A percentile compares a stretch with the other conserved stretches of the same genome.
Evolutionary conservation across 2,797 vertebrate species (phyloP).

Genomic region (Myotis pilosus): DNA sequence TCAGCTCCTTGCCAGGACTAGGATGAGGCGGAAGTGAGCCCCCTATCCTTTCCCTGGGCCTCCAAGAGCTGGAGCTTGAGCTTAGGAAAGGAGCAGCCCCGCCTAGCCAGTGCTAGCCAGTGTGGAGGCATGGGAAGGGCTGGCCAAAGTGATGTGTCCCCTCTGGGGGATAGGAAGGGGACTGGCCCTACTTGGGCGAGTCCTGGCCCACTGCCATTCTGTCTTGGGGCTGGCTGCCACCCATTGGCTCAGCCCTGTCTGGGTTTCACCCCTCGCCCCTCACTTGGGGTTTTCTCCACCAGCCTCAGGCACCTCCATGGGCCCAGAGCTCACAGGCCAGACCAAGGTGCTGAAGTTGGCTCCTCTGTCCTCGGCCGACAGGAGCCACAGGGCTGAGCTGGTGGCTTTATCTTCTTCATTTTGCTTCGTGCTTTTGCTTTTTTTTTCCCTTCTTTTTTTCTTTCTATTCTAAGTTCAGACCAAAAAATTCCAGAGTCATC

Average conservation of each 20-base stretch:
- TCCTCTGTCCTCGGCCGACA: not conserved
- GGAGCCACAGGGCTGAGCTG: not conserved
- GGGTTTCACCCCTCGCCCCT: slow-evolving; percentile 62
- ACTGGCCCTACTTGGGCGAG: not conserved
- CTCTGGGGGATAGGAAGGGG: not conserved
- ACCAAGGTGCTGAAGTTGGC: not conserved
- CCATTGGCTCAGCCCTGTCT: not conserved
- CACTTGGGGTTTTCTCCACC: not conserved
- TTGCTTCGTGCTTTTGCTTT: slow-evolving; percentile 45
- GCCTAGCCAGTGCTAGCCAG: not conserved
- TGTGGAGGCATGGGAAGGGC: not conserved
- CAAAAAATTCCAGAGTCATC: slow-evolving; percentile 86
- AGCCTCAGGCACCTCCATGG: slow-evolving; percentile 53
- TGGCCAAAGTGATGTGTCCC: not conserved
- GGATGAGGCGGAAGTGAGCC: slow-evolving; percentile 67
- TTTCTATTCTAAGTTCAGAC: slow-evolving; percentile 90
- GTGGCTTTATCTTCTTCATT: not conserved
- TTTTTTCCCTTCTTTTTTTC: slow-evolving; percentile 39
- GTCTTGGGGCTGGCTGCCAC: not conserved
- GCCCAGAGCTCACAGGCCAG: not conserved
- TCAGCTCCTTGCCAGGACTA: not conserved
- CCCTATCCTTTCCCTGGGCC: not conserved
- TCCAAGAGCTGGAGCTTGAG: not conserved
- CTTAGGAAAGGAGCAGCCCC: not conserved
- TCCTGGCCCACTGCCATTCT: not conserved